Evolutionary conservation across 2,888 invertebrate species (phyloP).

Genomic region (Linyphia triangularis): DNA sequence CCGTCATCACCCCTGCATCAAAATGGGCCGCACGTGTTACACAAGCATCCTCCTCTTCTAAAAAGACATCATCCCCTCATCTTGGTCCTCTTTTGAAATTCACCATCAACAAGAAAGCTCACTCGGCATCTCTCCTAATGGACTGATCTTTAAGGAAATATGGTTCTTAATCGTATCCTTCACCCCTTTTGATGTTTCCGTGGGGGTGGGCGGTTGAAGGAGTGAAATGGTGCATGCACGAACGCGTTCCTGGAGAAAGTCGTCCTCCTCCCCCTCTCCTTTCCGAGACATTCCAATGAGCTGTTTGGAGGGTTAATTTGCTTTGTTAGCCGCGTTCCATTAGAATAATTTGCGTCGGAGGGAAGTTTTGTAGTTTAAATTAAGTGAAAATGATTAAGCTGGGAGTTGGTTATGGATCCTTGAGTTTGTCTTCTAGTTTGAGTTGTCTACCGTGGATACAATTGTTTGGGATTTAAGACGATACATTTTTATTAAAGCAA

Average conservation of each 20-base stretch:
- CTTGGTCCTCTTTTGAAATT: neutral
- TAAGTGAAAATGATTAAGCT: slow-evolving; percentile 24
- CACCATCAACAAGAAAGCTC: neutral
- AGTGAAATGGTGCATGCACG: slow-evolving; percentile 46
- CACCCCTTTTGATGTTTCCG: slow-evolving; percentile 12
- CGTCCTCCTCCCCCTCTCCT: too few species aligned
- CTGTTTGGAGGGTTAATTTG: neutral
- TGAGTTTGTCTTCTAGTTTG: too few species aligned
- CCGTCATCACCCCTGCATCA: too few species aligned
- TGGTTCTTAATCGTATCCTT: slow-evolving; percentile 16
- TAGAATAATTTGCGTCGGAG: slow-evolving; percentile 6
- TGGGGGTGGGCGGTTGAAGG: neutral
- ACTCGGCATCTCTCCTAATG: slow-evolving; percentile 33
- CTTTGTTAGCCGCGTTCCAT: slow-evolving; percentile 7
- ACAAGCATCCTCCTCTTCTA: too few species aligned
- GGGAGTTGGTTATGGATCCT: too few species aligned
- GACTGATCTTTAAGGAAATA: slow-evolving; percentile 35
- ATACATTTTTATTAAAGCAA: too few species aligned
- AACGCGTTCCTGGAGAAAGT: neutral
- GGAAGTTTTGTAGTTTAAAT: neutral
- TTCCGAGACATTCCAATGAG: neutral
- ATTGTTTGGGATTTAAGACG: neutral
- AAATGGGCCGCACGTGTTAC: too few species aligned
- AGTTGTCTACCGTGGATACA: too few species aligned
- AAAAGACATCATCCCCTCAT: too few species aligned